Percentiles rank a stretch among this genome's conserved stretches.
Conservation (phyloP, 2,888 invertebrate species). For the Mesodorylaimus sp. region DNA sequence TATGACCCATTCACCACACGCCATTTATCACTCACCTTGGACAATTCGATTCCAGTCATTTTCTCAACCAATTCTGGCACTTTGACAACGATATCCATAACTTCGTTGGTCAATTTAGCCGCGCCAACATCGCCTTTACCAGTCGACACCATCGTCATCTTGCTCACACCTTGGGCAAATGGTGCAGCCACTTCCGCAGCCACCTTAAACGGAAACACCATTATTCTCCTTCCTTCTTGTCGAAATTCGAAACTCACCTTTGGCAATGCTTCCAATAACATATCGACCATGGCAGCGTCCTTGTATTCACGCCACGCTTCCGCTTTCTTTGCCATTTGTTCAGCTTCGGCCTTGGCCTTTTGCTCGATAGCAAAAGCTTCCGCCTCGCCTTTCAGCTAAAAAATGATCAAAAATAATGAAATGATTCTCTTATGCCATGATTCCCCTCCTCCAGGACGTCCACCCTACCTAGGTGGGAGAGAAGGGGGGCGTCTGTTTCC, state of each 20-base stretch:
- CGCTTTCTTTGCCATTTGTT: slow-evolving; percentile 89
- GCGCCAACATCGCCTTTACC: slow-evolving; percentile 37
- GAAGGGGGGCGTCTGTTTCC: no score
- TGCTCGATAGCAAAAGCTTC: slow-evolving; percentile 75
- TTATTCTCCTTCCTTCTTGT: neutral
- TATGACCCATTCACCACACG: no score
- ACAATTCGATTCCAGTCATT: slow-evolving; percentile 6
- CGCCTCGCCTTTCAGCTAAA: slow-evolving; percentile 48
- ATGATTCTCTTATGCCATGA: no score
- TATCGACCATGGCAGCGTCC: slow-evolving; percentile 82
- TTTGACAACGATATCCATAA: slow-evolving; percentile 1
- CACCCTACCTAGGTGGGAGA: no score
- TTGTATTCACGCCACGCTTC: slow-evolving; percentile 92
- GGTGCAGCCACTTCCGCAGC: slow-evolving; percentile 92
- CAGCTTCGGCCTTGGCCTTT: slow-evolving; percentile 84
- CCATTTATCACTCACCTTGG: no score
- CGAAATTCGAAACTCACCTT: slow-evolving; percentile 47
- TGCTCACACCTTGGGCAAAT: slow-evolving; percentile 63
- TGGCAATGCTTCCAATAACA: slow-evolving; percentile 82
- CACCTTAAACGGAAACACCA: slow-evolving; percentile 42
- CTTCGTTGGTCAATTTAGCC: slow-evolving; percentile 1
- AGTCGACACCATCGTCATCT: slow-evolving; percentile 85
- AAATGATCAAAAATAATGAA: no score
- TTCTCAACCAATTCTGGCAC: slow-evolving; percentile 1
- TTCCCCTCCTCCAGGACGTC: no score